A percentile compares a stretch with the other conserved stretches of the same genome.
Conservation (phyloP, 2,797 vertebrate species). For the Anguilla obscura region DNA sequence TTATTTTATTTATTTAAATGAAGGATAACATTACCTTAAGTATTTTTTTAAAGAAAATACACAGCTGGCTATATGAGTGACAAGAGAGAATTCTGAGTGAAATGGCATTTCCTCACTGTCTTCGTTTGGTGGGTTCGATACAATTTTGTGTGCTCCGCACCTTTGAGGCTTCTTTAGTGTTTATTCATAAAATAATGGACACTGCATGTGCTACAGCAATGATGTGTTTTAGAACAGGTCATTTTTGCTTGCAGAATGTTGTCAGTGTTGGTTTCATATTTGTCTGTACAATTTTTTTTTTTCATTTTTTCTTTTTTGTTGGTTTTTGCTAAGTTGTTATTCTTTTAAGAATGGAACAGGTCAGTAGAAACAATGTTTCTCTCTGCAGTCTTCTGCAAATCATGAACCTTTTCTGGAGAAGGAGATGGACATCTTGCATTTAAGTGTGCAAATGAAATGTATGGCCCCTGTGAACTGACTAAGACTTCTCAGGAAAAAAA, state of each 20-base stretch:
- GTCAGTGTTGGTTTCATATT: background rate
- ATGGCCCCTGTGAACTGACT: background rate
- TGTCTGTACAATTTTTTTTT: background rate
- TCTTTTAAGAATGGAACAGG: background rate
- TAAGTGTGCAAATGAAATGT: background rate
- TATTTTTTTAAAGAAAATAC: too few species aligned
- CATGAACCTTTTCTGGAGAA: background rate
- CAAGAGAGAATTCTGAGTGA: background rate
- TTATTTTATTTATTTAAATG: background rate
- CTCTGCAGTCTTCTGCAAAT: background rate
- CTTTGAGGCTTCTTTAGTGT: background rate
- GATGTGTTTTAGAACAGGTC: background rate
- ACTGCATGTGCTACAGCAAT: background rate
- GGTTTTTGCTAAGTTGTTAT: background rate
- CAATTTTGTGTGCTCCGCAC: background rate
- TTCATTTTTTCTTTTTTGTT: background rate
- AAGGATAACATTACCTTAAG: background rate
- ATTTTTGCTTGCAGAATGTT: background rate
- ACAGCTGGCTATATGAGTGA: background rate
- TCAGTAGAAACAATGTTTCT: background rate
- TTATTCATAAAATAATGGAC: background rate
- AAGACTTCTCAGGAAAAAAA: conserved; percentile 35
- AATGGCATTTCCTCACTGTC: background rate
- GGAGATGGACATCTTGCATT: background rate
- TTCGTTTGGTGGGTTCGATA: background rate